Evolutionary conservation across 2,113 vertebrate species (phyloP).

Genomic region (Mirza zaza): DNA sequence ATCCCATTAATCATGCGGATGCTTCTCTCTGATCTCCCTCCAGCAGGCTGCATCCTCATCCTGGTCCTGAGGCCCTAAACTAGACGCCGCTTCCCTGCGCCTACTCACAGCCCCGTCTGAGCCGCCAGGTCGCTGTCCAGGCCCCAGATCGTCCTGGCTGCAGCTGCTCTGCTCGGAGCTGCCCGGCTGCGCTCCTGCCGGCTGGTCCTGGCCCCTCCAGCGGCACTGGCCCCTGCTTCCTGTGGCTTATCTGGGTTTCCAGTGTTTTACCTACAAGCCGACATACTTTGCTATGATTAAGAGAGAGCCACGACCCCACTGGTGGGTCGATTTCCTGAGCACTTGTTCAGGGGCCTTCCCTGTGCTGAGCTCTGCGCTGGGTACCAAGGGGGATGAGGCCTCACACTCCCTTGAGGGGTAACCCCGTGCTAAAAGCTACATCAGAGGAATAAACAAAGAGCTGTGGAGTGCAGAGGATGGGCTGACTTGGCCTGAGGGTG

Average conservation of each 20-base stretch:
- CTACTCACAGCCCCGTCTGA: conserved; percentile 17
- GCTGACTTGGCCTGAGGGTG: background rate
- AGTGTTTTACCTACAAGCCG: background rate
- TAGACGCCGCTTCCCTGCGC: background rate
- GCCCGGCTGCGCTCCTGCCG: background rate
- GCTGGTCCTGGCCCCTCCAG: background rate
- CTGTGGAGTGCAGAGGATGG: background rate
- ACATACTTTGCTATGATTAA: background rate
- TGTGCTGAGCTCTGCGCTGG: background rate
- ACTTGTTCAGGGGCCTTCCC: background rate
- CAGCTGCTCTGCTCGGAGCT: background rate
- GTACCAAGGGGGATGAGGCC: background rate
- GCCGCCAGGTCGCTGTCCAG: background rate
- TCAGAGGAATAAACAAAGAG: background rate
- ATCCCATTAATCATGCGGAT: conserved; percentile 75
- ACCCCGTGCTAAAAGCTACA: background rate
- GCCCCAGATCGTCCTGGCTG: background rate
- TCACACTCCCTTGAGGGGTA: accelerated
- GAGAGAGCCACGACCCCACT: background rate
- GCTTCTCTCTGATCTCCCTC: conserved; percentile 76
- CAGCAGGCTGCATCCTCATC: conserved; percentile 66
- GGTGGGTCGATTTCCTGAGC: background rate
- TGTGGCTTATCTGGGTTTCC: background rate
- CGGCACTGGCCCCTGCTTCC: background rate
- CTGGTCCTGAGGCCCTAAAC: conserved; percentile 57